Evolutionary conservation across 37 sponge, comb jelly and placozoan species (phyloP).

Genomic region (Ephydatia muelleri): DNA sequence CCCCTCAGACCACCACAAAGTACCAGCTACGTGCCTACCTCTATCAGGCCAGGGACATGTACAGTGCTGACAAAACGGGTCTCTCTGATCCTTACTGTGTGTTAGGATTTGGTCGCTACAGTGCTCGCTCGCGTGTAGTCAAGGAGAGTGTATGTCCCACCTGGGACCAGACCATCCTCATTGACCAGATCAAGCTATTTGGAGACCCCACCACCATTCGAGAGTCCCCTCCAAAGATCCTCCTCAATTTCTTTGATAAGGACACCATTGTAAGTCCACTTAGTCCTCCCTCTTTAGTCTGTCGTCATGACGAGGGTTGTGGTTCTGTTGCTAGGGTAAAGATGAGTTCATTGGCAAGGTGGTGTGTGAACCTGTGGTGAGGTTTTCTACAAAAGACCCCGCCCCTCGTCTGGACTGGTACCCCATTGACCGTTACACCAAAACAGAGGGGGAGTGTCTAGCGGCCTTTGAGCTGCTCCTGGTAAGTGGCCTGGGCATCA

Average conservation of each 20-base stretch:
- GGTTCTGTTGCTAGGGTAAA: slow-evolving; percentile 65
- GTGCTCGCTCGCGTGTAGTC: slow-evolving; percentile 63
- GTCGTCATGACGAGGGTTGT: neutral
- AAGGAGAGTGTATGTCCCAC: slow-evolving; percentile 94
- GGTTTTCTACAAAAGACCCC: slow-evolving; percentile 53
- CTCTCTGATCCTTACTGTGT: slow-evolving; percentile 94
- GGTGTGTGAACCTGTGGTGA: slow-evolving; percentile 57
- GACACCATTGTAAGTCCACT: slow-evolving; percentile 79
- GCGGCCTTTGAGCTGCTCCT: slow-evolving; percentile 94
- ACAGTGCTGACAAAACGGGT: slow-evolving; percentile 88
- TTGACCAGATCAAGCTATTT: slow-evolving; percentile 85
- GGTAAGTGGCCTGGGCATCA: neutral
- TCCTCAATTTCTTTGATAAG: slow-evolving; percentile 93
- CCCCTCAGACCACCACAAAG: slow-evolving; percentile 67
- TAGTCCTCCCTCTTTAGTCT: neutral
- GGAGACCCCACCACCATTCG: slow-evolving; percentile 71
- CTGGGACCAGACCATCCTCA: slow-evolving; percentile 96
- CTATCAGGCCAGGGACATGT: slow-evolving; percentile 96
- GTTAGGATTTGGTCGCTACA: slow-evolving; percentile 77
- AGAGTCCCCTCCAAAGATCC: slow-evolving; percentile 72
- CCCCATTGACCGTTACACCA: slow-evolving; percentile 56
- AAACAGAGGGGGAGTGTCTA: slow-evolving; percentile 85
- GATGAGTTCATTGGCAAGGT: slow-evolving; percentile 87
- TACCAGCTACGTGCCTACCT: slow-evolving; percentile 97
- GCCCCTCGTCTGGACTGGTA: slow-evolving; percentile 86